These are phyloP conservation scores for Oxygymnocypris stewartii DNA, from an alignment of 2,113 vertebrate genomes.

Conservation along the genomic window DNA sequence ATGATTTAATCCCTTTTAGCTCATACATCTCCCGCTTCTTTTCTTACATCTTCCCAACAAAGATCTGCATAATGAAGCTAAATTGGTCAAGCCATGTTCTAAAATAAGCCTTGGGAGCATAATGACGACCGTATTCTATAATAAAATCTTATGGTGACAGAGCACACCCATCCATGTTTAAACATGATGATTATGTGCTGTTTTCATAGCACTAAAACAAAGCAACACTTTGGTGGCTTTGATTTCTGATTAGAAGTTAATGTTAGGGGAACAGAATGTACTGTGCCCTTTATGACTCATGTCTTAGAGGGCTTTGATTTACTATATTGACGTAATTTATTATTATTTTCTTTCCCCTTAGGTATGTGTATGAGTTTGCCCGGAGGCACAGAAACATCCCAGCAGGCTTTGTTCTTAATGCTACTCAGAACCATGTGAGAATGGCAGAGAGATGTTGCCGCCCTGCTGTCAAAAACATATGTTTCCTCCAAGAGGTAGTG, in stretches of 20 bases:
- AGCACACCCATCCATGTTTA: not conserved
- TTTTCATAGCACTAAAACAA: not conserved
- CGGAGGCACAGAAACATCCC: slow-evolving; percentile 76
- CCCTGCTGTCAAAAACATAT: slow-evolving; percentile 36
- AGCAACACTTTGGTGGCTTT: not conserved
- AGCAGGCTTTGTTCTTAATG: slow-evolving; percentile 67
- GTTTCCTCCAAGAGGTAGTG: slow-evolving; percentile 74
- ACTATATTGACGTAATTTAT: not conserved
- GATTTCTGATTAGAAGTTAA: slow-evolving; percentile 8
- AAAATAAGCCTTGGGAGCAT: not conserved
- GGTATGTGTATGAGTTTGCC: slow-evolving; percentile 76
- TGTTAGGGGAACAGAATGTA: not conserved
- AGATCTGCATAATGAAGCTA: not conserved
- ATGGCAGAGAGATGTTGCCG: slow-evolving; percentile 70
- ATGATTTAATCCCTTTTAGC: not conserved
- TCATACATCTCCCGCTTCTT: not conserved
- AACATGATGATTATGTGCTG: slow-evolving; percentile 8
- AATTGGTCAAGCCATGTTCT: not conserved
- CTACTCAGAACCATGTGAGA: slow-evolving; percentile 68
- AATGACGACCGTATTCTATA: not conserved
- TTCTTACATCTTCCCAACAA: not conserved
- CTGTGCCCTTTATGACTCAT: slow-evolving; percentile 6
- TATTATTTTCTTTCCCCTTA: slow-evolving; percentile 44
- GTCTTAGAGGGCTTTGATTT: not conserved
- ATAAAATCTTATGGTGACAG: not conserved